Evolutionary conservation across 2,888 invertebrate species (phyloP), one percentile per base, ranked within the genome.

Genomic region (Epinotia nisella): DNA sequence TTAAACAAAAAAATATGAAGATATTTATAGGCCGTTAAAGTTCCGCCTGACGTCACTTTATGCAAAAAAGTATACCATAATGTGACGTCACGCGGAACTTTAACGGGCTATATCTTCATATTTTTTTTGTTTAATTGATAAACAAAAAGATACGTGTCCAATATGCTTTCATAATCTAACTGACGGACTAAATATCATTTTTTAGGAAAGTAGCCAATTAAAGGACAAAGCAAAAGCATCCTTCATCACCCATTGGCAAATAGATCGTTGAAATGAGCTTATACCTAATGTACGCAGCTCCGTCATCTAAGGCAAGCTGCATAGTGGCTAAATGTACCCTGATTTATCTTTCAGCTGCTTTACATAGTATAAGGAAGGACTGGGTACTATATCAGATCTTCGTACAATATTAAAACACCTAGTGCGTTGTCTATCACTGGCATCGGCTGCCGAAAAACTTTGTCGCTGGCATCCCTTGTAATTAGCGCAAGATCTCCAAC

Each of bases 401-500:
- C 24, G 24, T 15, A 24, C 3, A 24, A 56, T 4, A 24, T 35
- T 35, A 11, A 5, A 53, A 35, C 7, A 51, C 17, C 17, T 29
- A n/a, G 4, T 39, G 24, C n/a, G 3, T 13, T 45, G 15, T 9
- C 39, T 41, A 58, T 5, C 24, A n/a, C 49, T 4, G 10, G 35
- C 19, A 19, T 17, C 1, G 21, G 10, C 45, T 3, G 39, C 19
- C 39, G 65, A 15, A 29, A 62, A 64, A 51, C 21, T 29, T 24
- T 2, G n/a, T 7, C 15, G 53, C 35, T 9, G 7, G n/a, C 41
- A 39, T 21, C 10, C n/a, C 41, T 66, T 41, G 55, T 41, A 66
- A 66, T 66, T 66, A 55, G 55, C 35, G 53, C n/a, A 17, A 56
- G 56, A 56, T 56, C 66, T 56, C 41, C 66, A 41, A 19, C 56